These are phyloP conservation scores for Ylistrum balloti DNA, from an alignment of 1,140 invertebrate species.

Conservation along the genomic window DNA sequence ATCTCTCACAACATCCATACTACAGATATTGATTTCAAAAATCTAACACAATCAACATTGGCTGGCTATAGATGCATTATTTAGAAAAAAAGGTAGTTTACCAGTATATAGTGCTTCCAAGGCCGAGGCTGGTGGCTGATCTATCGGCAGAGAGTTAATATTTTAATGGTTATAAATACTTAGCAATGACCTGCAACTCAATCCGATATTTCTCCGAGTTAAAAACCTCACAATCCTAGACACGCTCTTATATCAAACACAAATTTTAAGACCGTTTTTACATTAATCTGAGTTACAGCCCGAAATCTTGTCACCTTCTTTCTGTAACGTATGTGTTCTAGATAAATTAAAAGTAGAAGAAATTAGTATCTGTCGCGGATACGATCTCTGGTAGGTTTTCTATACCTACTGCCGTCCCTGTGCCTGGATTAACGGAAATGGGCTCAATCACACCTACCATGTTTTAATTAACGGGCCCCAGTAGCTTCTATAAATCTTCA, in stretches of 20 bases:
- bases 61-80: slow-evolving; percentile 16
- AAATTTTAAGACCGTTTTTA: slow-evolving; percentile 36
- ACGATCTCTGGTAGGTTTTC: slow-evolving; percentile 3
- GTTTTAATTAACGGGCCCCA: neutral
- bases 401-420: neutral
- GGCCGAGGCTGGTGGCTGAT: neutral
- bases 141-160: neutral
- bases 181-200: slow-evolving; percentile 32
- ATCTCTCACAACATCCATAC: neutral
- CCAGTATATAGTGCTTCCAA: slow-evolving; percentile 33
- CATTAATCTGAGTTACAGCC: slow-evolving; percentile 24
- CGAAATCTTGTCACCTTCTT: slow-evolving; percentile 38
- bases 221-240: slow-evolving; percentile 33
- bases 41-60: neutral
- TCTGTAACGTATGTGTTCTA: slow-evolving; percentile 34
- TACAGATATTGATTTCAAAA: slow-evolving; percentile 35
- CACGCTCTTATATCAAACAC: neutral
- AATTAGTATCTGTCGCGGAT: slow-evolving; percentile 5
- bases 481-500: slow-evolving; percentile 11
- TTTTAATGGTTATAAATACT: slow-evolving; percentile 40
- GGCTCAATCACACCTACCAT: slow-evolving; percentile 31
- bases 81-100: slow-evolving; percentile 9
- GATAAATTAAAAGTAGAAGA: slow-evolving; percentile 36
- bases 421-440: neutral
- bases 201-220: slow-evolving; percentile 33